Evolutionary conservation across 2,888 invertebrate genomes (phyloP).

Genomic region (Phyto melanocephala): DNA sequence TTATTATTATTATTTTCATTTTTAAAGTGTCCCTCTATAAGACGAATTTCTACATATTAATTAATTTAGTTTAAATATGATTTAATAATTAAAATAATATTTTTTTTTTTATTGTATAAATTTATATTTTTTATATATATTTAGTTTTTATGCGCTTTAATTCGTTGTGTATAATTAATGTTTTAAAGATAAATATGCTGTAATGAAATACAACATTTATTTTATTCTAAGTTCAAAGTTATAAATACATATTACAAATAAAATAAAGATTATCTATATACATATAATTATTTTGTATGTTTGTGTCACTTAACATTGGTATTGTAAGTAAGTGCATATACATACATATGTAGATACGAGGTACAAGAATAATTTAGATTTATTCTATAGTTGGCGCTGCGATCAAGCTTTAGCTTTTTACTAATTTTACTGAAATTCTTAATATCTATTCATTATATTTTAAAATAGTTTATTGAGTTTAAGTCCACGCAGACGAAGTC

Average conservation of each 20-base stretch:
- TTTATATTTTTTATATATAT: slow-evolving; percentile 27
- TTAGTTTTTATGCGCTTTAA: slow-evolving; percentile 27
- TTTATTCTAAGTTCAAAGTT: slow-evolving; percentile 42
- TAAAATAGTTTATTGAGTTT: too few relatives aligned
- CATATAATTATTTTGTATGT: slow-evolving; percentile 43
- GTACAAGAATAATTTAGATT: too few relatives aligned
- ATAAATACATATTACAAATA: slow-evolving; percentile 28
- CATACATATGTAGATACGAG: neutral
- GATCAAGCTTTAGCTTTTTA: too few relatives aligned
- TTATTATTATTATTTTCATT: neutral
- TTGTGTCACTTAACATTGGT: too few relatives aligned
- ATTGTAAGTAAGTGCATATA: slow-evolving; percentile 13
- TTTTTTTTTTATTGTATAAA: slow-evolving; percentile 43
- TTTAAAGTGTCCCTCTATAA: slow-evolving; percentile 10
- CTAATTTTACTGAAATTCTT: too few relatives aligned
- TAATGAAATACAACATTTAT: slow-evolving; percentile 31
- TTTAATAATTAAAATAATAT: slow-evolving; percentile 11
- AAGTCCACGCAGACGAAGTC: too few relatives aligned
- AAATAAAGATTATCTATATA: slow-evolving; percentile 29
- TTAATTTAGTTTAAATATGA: slow-evolving; percentile 12
- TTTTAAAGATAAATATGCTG: slow-evolving; percentile 6
- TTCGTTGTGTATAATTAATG: slow-evolving; percentile 43
- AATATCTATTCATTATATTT: too few relatives aligned
- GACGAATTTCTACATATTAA: slow-evolving; percentile 41
- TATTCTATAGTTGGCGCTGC: too few relatives aligned